Evolutionary conservation across 2,797 vertebrate species (phyloP), one percentile per base, ranked within the genome.

Genomic region (Pangasius krempfi): DNA sequence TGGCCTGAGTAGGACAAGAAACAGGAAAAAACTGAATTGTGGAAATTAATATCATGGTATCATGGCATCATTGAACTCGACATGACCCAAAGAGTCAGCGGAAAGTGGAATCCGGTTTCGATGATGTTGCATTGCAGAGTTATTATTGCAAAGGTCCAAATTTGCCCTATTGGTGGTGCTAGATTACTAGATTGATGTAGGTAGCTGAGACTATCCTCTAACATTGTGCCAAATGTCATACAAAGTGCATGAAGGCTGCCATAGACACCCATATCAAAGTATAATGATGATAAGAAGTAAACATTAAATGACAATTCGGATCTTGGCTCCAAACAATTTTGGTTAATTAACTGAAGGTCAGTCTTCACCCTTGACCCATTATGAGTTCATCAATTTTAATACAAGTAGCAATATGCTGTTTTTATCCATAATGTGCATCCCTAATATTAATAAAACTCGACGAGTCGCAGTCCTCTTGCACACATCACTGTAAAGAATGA

Each of bases 401-500:
- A 37, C 5, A 33, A 72, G 9, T 72, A 72, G 16, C 33, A 72
- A 40, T 70, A 20, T 40, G 3, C 68, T 72, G 40, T 18, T 68
- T 30, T 33, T 30, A 68, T 33, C 10, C 4, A 72, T 37, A 40
- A 75, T 75, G 22, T 5, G 4, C 25, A 9, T 72, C 20, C 7
- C 2, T 44, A 27, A 27, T 75, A 47, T 75, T 5, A 75, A 75
- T 47, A 12, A 72, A 40, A 25, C 12, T 30, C n/a, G 8, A 16
- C 5, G 68, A 27, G 50, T 86, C 86, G 40, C 66, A 37, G 44
- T 33, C 50, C 8, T 73, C 54, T 85, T 37, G n/a, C 73, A 83
- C 86, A 86, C 78, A n/a, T 64, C 68, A 88, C 75, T 52, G 79
- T 3, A 54, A 86, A 87, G 86, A 33, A 87, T 18, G 30, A 16